Conservation (phyloP, 2,888 invertebrate genomes). For the Andrena chrysosceles region DNA sequence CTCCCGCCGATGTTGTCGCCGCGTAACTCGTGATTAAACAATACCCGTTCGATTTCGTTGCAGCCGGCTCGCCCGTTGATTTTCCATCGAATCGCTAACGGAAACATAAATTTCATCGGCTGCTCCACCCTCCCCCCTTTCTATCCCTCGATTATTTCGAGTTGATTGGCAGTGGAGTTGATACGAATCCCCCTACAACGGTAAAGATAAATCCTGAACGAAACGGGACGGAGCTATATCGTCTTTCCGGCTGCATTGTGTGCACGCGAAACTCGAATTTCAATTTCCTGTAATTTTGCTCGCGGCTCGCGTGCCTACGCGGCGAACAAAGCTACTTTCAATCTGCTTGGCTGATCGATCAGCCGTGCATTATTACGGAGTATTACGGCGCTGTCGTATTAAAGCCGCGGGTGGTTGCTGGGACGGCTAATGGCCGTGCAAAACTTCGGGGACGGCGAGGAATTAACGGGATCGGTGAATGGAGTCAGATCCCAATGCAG, state of each 20-base stretch:
- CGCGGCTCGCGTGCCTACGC: background rate
- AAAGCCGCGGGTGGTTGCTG: background rate
- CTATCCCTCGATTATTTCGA: background rate
- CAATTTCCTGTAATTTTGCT: conserved; percentile 28
- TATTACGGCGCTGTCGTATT: background rate
- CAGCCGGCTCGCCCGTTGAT: background rate
- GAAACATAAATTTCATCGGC: background rate
- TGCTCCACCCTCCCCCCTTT: no score
- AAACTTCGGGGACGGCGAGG: background rate
- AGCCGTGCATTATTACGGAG: conserved; percentile 4
- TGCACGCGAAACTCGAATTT: conserved; percentile 19
- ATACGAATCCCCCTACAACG: background rate
- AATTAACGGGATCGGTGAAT: background rate
- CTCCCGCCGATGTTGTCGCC: conserved; percentile 9
- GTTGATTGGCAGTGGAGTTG: conserved; percentile 4
- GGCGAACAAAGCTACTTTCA: conserved; percentile 18
- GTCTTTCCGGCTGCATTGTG: background rate
- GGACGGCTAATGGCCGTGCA: background rate
- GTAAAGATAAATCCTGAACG: background rate
- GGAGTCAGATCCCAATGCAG: conserved; percentile 17
- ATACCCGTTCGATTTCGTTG: conserved; percentile 15
- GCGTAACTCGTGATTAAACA: conserved; percentile 30
- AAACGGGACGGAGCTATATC: background rate
- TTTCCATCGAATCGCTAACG: background rate
- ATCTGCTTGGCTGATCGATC: conserved; percentile 20